phyloP scores from a whole-genome alignment of 2,113 vertebrate genomes.

The Colaptes auratus region DNA sequence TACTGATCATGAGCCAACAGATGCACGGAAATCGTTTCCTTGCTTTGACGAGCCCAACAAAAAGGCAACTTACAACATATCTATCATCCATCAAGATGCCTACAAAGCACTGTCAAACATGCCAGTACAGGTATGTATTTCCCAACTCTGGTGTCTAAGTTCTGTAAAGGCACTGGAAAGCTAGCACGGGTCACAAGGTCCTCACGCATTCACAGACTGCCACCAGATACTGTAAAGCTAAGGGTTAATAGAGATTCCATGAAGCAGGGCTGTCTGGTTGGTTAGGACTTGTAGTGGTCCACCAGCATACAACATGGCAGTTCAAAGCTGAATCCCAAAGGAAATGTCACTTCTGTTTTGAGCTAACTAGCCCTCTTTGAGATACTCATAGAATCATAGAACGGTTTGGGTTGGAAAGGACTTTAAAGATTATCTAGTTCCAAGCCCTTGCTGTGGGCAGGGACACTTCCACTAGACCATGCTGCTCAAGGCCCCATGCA shows the following conservation, averaged over 20 bases:
- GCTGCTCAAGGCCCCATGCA: too few relatives aligned
- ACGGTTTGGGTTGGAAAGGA: too few relatives aligned
- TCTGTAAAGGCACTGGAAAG: neutral
- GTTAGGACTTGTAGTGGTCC: neutral
- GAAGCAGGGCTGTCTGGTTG: neutral
- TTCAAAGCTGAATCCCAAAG: neutral
- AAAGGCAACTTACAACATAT: slow-evolving; percentile 91
- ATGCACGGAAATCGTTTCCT: slow-evolving; percentile 95
- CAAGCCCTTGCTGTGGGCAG: too few relatives aligned
- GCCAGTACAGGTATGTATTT: slow-evolving; percentile 83
- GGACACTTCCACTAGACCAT: too few relatives aligned
- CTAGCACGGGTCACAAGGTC: neutral
- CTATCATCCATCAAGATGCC: slow-evolving; percentile 77
- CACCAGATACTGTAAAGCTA: neutral
- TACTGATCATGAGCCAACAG: slow-evolving; percentile 97
- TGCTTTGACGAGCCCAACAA: slow-evolving; percentile 98
- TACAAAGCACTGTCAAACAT: slow-evolving; percentile 92
- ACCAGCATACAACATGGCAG: neutral
- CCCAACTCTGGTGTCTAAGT: neutral
- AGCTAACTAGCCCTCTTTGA: neutral
- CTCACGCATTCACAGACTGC: neutral
- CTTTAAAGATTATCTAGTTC: too few relatives aligned
- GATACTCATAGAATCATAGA: neutral
- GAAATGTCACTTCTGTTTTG: neutral
- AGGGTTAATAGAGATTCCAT: neutral